A percentile compares a stretch with the other conserved stretches of the same genome.
phyloP scores from a whole-genome alignment of 2,113 vertebrate genomes.

The pig (Sus scrofa) region DNA sequence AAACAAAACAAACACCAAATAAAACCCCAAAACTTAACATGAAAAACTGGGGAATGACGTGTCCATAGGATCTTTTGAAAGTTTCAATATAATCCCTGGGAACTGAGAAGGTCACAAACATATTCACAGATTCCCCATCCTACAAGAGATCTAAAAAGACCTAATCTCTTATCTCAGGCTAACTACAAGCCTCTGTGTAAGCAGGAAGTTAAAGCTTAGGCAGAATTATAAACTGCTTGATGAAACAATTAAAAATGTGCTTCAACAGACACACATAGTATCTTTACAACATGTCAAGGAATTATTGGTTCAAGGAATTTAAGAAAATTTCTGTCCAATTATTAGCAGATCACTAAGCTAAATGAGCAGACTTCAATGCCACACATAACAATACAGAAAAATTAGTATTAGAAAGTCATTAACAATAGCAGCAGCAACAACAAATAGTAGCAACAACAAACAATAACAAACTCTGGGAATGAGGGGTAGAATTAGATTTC shows the following conservation, averaged over 20 bases:
- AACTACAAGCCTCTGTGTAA: not conserved
- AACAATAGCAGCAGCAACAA: not conserved
- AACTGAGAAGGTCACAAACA: not conserved
- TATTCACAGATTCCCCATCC: not conserved
- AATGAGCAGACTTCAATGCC: not conserved
- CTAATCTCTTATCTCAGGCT: not conserved
- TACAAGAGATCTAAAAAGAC: not conserved
- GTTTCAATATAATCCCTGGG: not conserved
- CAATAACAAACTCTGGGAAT: not conserved
- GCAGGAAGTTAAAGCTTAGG: not conserved
- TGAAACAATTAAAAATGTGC: not conserved
- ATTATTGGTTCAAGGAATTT: not conserved
- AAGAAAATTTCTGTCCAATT: not conserved
- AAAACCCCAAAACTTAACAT: not conserved
- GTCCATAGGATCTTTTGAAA: not conserved
- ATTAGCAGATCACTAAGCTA: not conserved
- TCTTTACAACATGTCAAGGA: not conserved
- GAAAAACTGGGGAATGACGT: not conserved
- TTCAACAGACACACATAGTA: not conserved
- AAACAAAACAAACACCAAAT: too few relatives aligned
- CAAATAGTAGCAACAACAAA: not conserved
- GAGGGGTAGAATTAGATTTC: not conserved
- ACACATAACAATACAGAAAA: not conserved
- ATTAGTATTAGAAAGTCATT: not conserved
- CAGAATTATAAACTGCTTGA: not conserved